Conservation (phyloP, 2,888 invertebrate genomes). For the Nemurella pictetii region DNA sequence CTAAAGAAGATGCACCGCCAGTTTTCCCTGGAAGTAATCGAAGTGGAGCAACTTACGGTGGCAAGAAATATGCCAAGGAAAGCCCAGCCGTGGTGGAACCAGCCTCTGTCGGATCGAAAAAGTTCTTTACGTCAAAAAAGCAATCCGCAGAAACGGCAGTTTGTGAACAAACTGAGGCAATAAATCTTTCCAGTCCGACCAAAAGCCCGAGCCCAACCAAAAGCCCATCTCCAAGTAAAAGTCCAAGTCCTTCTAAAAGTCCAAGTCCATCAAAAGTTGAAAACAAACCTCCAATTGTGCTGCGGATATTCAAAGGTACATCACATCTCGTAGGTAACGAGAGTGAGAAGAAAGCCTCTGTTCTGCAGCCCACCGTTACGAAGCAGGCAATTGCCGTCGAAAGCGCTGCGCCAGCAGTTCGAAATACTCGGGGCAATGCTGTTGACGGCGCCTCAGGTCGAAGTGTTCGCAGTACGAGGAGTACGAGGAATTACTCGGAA, state of each 20-base stretch:
- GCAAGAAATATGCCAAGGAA: slow-evolving; percentile 38
- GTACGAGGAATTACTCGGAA: slow-evolving; percentile 17
- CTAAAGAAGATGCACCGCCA: not conserved
- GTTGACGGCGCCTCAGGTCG: not conserved
- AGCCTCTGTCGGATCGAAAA: slow-evolving; percentile 54
- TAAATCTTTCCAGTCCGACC: slow-evolving; percentile 39
- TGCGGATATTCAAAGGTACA: slow-evolving; percentile 81
- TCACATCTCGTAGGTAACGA: slow-evolving; percentile 46
- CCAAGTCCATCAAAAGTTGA: slow-evolving; percentile 42
- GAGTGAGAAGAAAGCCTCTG: slow-evolving; percentile 38
- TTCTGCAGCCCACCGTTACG: not conserved
- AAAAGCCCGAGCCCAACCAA: slow-evolving; percentile 38
- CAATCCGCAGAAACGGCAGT: slow-evolving; percentile 32
- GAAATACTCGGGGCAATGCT: slow-evolving; percentile 8
- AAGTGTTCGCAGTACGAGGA: slow-evolving; percentile 15
- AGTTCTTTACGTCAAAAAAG: slow-evolving; percentile 42
- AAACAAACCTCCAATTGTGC: slow-evolving; percentile 78
- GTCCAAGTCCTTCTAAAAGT: slow-evolving; percentile 39
- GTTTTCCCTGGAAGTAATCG: slow-evolving; percentile 36
- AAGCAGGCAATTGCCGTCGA: not conserved
- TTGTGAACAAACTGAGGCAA: slow-evolving; percentile 39
- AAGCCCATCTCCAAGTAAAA: slow-evolving; percentile 34
- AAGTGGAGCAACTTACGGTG: slow-evolving; percentile 36
- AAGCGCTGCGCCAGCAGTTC: not conserved
- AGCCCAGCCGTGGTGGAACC: slow-evolving; percentile 62